These are phyloP conservation scores for Todiramphus chloris DNA, from an alignment of 2,113 vertebrate genomes.

Conservation along the genomic window DNA sequence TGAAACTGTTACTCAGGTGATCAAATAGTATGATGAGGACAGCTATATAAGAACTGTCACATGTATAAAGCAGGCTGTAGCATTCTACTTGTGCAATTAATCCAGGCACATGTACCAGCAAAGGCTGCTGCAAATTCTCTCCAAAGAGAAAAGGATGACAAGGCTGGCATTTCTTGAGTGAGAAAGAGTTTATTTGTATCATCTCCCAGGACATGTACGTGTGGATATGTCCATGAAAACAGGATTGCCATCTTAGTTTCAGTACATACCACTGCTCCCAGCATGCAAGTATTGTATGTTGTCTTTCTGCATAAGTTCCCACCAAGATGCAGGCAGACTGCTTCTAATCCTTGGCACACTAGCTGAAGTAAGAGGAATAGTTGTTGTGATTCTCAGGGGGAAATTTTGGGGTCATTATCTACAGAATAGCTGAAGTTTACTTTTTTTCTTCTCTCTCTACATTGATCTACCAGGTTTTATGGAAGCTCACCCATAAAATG, in stretches of 20 bases:
- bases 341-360: neutral
- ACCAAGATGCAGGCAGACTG: conserved; percentile 21
- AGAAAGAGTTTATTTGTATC: neutral
- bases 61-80: neutral
- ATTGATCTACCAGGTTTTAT: neutral
- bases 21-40: neutral
- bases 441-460: neutral
- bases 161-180: neutral
- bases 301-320: neutral
- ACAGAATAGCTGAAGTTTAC: neutral
- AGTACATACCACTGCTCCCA: conserved; percentile 30
- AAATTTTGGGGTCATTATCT: neutral
- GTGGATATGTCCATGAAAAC: conserved; percentile 8
- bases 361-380: conserved; percentile 28
- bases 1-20: neutral
- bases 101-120: neutral
- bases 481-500: neutral
- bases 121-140: neutral
- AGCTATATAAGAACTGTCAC: neutral
- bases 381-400: neutral
- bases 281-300: conserved; percentile 29
- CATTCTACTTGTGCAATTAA: neutral
- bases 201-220: neutral
- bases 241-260: conserved; percentile 8
- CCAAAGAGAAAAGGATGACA: neutral